Evolutionary conservation across 2,888 invertebrate genomes (phyloP).

Genomic region (Megastigmus dorsalis): DNA sequence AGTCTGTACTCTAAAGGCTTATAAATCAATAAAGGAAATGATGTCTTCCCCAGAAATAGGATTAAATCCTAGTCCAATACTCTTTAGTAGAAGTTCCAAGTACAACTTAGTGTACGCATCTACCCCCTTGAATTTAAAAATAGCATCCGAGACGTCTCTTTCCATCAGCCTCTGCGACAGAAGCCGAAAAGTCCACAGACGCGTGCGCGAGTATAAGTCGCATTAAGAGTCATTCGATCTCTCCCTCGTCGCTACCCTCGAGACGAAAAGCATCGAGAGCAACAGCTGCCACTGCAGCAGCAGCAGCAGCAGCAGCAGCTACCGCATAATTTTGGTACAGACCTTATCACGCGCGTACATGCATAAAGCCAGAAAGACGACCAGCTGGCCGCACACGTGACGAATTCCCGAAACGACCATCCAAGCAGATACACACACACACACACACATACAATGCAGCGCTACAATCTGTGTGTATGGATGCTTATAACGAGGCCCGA

Average conservation of each 20-base stretch:
- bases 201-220: slow-evolving; percentile 17
- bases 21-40: no score
- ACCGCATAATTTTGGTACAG: slow-evolving; percentile 23
- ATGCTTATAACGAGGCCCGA: no score
- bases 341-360: slow-evolving; percentile 26
- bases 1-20: no score
- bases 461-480: no score
- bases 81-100: neutral
- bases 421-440: neutral
- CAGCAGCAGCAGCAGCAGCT: neutral
- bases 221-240: slow-evolving; percentile 18
- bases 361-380: neutral
- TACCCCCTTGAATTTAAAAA: slow-evolving; percentile 10
- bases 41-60: slow-evolving; percentile 24
- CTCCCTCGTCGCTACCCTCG: neutral
- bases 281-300: slow-evolving; percentile 12
- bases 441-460: neutral
- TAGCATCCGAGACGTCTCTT: slow-evolving; percentile 6
- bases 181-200: neutral
- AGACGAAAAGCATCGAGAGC: neutral
- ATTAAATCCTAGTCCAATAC: neutral
- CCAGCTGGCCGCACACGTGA: slow-evolving; percentile 34
- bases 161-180: neutral
- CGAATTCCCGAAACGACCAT: slow-evolving; percentile 36
- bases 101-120: no score